These are phyloP conservation scores for Phyllotreta striolata DNA, from an alignment of 2,888 invertebrate genomes.

Conservation along the genomic window DNA sequence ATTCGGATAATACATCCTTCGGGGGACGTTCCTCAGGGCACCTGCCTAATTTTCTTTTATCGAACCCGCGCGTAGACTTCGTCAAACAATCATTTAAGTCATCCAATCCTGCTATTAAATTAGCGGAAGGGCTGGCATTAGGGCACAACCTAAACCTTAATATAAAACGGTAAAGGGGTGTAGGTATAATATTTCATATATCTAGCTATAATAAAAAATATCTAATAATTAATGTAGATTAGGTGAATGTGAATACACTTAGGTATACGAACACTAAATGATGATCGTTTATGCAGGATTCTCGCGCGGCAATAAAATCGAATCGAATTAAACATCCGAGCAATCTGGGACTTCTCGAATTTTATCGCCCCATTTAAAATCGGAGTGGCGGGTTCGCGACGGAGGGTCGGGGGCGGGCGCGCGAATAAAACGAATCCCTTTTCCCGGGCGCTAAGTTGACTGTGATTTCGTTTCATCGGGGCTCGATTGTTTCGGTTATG, in stretches of 20 bases:
- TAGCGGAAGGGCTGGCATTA: not conserved
- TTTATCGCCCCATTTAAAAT: conserved; percentile 13
- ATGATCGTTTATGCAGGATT: too few relatives aligned
- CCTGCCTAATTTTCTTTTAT: conserved; percentile 14
- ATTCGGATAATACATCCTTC: not conserved
- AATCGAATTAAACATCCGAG: conserved; percentile 12
- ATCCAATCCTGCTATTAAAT: conserved; percentile 14
- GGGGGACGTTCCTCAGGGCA: not conserved
- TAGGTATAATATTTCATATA: too few relatives aligned
- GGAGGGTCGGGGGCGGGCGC: conserved; percentile 1
- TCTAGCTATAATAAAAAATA: too few relatives aligned
- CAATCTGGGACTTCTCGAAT: conserved; percentile 1
- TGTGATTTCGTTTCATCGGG: conserved; percentile 47
- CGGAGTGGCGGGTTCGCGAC: too few relatives aligned
- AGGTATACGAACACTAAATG: too few relatives aligned
- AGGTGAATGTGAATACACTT: too few relatives aligned
- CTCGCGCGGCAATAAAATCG: conserved; percentile 3
- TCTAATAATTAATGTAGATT: too few relatives aligned
- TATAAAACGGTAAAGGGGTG: too few relatives aligned
- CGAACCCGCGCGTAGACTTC: not conserved
- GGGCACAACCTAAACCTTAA: too few relatives aligned
- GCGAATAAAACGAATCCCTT: conserved; percentile 1
- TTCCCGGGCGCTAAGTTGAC: conserved; percentile 33
- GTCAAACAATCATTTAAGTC: conserved; percentile 16
- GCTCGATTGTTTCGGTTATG: conserved; percentile 44